These are phyloP conservation scores for Proctacanthus coquilletti DNA, from an alignment of 1,140 invertebrate species.

Conservation along the genomic window DNA sequence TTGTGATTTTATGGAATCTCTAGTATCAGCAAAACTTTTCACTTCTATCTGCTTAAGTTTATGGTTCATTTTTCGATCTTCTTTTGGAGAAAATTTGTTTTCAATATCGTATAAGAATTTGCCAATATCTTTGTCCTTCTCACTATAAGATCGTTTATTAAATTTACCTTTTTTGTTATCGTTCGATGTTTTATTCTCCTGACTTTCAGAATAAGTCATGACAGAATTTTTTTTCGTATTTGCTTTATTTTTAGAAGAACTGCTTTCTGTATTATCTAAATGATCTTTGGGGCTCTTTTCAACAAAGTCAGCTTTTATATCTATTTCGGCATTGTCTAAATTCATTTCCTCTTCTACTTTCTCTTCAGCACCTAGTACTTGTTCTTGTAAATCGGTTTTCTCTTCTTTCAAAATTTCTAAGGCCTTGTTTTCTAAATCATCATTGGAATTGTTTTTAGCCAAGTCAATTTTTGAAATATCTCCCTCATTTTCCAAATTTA, in stretches of 20 bases:
- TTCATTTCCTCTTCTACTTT: neutral
- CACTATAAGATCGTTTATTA: too few relatives aligned
- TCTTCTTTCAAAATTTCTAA: too few relatives aligned
- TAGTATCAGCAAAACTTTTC: slow-evolving; percentile 24
- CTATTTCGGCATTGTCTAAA: neutral
- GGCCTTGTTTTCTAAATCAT: too few relatives aligned
- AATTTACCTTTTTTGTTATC: neutral
- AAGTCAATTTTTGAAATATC: too few relatives aligned
- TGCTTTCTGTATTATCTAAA: neutral
- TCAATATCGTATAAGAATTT: slow-evolving; percentile 9
- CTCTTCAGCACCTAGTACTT: neutral
- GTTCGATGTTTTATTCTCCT: neutral
- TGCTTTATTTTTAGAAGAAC: neutral
- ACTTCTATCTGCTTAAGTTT: slow-evolving; percentile 24
- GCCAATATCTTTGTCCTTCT: slow-evolving; percentile 2
- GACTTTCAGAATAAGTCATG: neutral
- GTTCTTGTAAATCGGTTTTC: neutral
- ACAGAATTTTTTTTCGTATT: neutral
- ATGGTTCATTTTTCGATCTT: slow-evolving; percentile 12
- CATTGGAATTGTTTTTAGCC: too few relatives aligned
- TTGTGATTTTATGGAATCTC: slow-evolving; percentile 24
- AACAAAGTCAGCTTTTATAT: too few relatives aligned
- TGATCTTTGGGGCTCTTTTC: too few relatives aligned
- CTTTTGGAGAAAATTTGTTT: slow-evolving; percentile 7
- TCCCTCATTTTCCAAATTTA: too few relatives aligned